Base-by-base conservation (phyloP, 2,888 invertebrate species). In the Globia sparganii region DNA sequence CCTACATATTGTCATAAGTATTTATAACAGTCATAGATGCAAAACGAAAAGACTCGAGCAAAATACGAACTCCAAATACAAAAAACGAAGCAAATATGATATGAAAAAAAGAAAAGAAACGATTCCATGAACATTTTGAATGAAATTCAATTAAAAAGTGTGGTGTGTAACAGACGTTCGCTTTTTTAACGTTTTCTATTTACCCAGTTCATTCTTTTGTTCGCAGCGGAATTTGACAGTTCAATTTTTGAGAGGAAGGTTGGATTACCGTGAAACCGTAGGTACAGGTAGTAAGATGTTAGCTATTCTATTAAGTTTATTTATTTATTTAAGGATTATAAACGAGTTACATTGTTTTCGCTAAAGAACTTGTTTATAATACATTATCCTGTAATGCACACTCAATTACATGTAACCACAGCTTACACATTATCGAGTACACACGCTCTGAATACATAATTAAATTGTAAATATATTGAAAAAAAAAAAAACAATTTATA, bases 101-200 rank as follows among this genome's bases (percentile, higher is more conserved):
- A 80, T 72, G 73, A 77, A 82, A 69, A 76, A 81, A 77, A 40
- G 59, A 78, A 77, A n/a, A n/a, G n/a, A n/a, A 83, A 66, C 37
- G 81, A 72, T 86, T 80, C 78, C 77, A 77, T 81, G 79, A 85
- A 85, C 86, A 85, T 83, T 83, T 87, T 90, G 88, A 88, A 86
- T 88, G 87, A 87, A 89, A 90, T 86, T 87, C 90, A 89, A 91
- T 91, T 88, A 89, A 87, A 86, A 86, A 83, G 72, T 82, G 88
- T 80, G 86, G 89, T 88, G 88, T 90, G 91, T 87, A 85, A 80
- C 87, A 87, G 89, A 89, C 91, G 84, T 90, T 87, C 86, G 83
- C 84, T 90, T 87, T 91, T 91, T 91, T 68, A 84, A 79, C 85
- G 78, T 88, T 85, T 81, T 86, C 83, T 90, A 83, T 87, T 89